These are phyloP conservation scores for Synergus japonicus DNA, from an alignment of 2,888 invertebrate genomes.

Conservation along the genomic window DNA sequence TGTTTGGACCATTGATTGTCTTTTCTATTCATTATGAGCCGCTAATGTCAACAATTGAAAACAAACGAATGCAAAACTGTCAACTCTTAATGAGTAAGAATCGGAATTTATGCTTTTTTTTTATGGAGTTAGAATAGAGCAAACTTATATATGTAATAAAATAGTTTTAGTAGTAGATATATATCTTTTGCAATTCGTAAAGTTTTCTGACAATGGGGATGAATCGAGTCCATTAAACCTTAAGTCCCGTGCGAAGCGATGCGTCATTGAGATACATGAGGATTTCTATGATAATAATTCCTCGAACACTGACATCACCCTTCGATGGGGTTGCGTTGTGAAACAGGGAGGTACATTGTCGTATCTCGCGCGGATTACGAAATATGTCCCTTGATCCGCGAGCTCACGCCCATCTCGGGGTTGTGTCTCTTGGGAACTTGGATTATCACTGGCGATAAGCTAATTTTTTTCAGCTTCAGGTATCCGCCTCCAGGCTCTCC, in stretches of 20 bases:
- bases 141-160: too few relatives aligned
- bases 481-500: not conserved
- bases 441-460: constrained; percentile 56
- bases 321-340: constrained; percentile 66
- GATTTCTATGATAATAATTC: constrained; percentile 72
- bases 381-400: constrained; percentile 73
- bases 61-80: too few relatives aligned
- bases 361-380: constrained; percentile 74
- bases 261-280: constrained; percentile 73
- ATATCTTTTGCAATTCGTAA: not conserved
- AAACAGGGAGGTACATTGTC: constrained; percentile 58
- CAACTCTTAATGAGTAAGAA: too few relatives aligned
- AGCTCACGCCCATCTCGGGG: constrained; percentile 68
- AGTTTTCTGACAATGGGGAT: not conserved
- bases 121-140: too few relatives aligned
- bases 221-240: constrained; percentile 22
- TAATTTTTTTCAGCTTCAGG: constrained; percentile 50
- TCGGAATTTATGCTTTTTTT: too few relatives aligned
- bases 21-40: too few relatives aligned
- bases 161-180: not conserved
- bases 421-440: constrained; percentile 52
- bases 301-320: constrained; percentile 56
- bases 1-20: too few relatives aligned
- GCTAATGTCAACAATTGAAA: too few relatives aligned
- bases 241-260: constrained; percentile 77